These are phyloP conservation scores for Asbolus verrucosus DNA, from an alignment of 1,140 invertebrate genomes.

Conservation along the genomic window DNA sequence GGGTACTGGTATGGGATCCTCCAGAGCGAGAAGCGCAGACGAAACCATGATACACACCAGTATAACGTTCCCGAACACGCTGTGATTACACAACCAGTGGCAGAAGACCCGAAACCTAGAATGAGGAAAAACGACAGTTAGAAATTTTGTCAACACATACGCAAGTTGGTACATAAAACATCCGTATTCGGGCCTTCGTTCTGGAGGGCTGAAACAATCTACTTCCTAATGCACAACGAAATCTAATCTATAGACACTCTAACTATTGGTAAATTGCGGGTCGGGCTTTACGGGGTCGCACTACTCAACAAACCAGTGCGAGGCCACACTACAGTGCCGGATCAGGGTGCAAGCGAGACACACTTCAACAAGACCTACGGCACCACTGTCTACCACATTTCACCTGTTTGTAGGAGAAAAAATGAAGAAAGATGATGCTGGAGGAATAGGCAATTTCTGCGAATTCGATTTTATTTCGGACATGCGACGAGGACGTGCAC, in stretches of 20 bases:
- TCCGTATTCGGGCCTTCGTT: not conserved
- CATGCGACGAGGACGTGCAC: conserved; percentile 88
- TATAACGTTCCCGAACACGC: conserved; percentile 96
- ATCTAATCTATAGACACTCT: conserved; percentile 38
- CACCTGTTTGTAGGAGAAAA: conserved; percentile 95
- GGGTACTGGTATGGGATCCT: conserved; percentile 89
- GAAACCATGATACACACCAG: conserved; percentile 98
- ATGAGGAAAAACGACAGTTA: conserved; percentile 26
- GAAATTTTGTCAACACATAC: not conserved
- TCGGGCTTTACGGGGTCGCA: conserved; percentile 49
- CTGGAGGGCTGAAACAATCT: conserved; percentile 25
- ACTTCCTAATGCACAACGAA: conserved; percentile 23
- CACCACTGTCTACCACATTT: conserved; percentile 62
- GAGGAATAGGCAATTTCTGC: conserved; percentile 94
- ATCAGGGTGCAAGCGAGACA: conserved; percentile 58
- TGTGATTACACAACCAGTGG: conserved; percentile 96
- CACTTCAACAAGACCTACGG: conserved; percentile 57
- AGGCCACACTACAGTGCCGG: conserved; percentile 55
- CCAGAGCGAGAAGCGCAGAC: conserved; percentile 96
- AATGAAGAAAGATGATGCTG: conserved; percentile 95
- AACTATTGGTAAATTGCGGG: conserved; percentile 50
- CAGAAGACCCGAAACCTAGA: conserved; percentile 95
- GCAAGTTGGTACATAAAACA: conserved; percentile 5
- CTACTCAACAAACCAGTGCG: conserved; percentile 55
- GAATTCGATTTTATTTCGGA: conserved; percentile 89